Base-by-base conservation (phyloP, 2,888 invertebrate species). In the Tetragonisca angustula region DNA sequence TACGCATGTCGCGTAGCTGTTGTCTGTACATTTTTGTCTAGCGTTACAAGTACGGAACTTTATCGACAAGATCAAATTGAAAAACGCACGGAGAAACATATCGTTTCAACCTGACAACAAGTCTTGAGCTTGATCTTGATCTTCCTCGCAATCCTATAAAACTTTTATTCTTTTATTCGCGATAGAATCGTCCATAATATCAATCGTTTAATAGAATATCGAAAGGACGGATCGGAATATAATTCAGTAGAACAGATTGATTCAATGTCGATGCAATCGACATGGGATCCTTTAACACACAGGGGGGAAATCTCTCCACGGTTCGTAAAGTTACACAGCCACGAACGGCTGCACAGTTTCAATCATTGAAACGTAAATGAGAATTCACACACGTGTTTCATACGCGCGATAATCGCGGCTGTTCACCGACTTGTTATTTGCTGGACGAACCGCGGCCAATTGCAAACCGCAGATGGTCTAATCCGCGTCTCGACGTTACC, bases 341-440 rank as follows among this genome's bases (percentile, higher is more conserved):
- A 24, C 19, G 24, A 61, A 61, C 17, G 24, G 61, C 4, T 24
- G n/a, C 15, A 15, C 19, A 15, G 19, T 65, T 21, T 36, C 64
- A 59, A 43, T 71, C 2, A 43, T 70, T 36, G 61, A 24, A 11
- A 61, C 15, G 73, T 32, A n/a, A 54, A 65, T 74, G 24, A 27
- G n/a, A 54, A 27, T 61, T 17, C 24, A 17, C 15, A 27, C 69
- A 32, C 78, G 68, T 76, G 84, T 52, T 54, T n/a, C 68, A 64
- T 71, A 76, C 79, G 49, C 59, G 77, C 64, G 82, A 82, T 87
- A 87, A 87, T 87, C 79, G 82, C 81, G 74, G 32, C 32, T 56
- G 77, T 82, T 87, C 82, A 70, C 76, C 74, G 87, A 70, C 84
- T 87, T 86, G 87, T 87, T 87, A 87, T 87, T 87, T 87, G 77